Evolutionary conservation across 2,113 vertebrate species (phyloP), one percentile per base, ranked within the genome.

Genomic region (Callaeas wilsoni): DNA sequence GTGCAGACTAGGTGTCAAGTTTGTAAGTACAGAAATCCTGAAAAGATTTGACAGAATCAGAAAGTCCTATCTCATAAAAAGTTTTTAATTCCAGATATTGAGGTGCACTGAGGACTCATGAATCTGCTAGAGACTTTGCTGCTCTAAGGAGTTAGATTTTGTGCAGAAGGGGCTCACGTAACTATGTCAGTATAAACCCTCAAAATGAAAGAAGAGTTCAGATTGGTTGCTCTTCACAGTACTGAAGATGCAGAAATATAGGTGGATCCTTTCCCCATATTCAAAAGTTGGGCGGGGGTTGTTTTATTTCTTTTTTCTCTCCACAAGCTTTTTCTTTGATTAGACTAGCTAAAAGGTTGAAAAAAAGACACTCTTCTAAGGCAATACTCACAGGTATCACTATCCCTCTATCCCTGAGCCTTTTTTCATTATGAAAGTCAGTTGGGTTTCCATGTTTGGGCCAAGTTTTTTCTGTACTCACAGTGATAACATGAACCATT

Each of bases 361-460:
- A 39, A 64, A 60, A 76, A 62, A 32, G 21, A 14, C 12, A 25
- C 17, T 71, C 33, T 78, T 49, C 27, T 5, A 47, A 83, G 42
- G 27, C 8, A 62, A 32, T 80, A 50, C 8, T 67, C 33, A n/a
- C 17, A 67, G 39, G 7, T 81, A 55, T 42, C 37, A 29, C 41
- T 49, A 37, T 29, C 41, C 10, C 26, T 84, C 56, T 86, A 16
- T 67, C 41, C 21, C 56, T 20, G 44, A 95, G 52, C 11, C 23
- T 32, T 84, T 82, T 85, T 91, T 82, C 6, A 9, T 69, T 7
- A 84, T 69, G 53, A 76, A 85, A 79, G 23, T 59, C 47, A 46
- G 23, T 68, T 89, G 71, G 60, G 27, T 83, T 93, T 93, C 70
- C 67, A 63, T 90, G 84, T 95, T 96, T 91, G 65, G 92, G 25